These are phyloP conservation scores for Schrankia costaestrigalis DNA, from an alignment of 2,888 invertebrate species.

Conservation along the genomic window DNA sequence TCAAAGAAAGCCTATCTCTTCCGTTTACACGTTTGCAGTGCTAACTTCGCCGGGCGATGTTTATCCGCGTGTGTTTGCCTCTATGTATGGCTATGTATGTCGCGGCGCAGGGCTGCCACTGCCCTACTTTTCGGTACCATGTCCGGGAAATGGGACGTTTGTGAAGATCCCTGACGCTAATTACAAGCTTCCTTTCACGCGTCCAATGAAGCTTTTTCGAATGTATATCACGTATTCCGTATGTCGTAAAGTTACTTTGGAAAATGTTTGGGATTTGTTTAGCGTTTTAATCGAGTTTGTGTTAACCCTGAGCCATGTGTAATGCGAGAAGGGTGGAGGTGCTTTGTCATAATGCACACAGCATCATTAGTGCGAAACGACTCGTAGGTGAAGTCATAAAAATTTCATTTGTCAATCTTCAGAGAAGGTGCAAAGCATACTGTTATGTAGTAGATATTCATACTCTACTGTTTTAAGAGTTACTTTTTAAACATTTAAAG, in stretches of 20 bases:
- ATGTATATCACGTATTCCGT: constrained; percentile 35
- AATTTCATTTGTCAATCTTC: constrained; percentile 65
- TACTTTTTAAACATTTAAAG: too few relatives aligned
- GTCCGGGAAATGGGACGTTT: constrained; percentile 30
- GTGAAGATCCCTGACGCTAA: constrained; percentile 34
- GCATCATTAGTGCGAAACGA: constrained; percentile 55
- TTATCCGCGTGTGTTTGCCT: constrained; percentile 18
- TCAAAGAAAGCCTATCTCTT: constrained; percentile 75
- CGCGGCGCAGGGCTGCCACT: constrained; percentile 38
- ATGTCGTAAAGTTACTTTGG: constrained; percentile 24
- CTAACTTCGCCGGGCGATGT: constrained; percentile 44
- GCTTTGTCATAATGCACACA: constrained; percentile 41
- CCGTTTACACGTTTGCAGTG: constrained; percentile 72
- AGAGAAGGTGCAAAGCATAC: too few relatives aligned
- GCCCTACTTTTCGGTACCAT: constrained; percentile 31
- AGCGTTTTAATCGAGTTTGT: constrained; percentile 29
- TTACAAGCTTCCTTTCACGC: constrained; percentile 36
- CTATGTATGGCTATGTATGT: constrained; percentile 14
- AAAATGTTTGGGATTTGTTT: constrained; percentile 24
- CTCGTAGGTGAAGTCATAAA: constrained; percentile 57
- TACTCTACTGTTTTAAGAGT: too few relatives aligned
- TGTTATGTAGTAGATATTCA: too few relatives aligned
- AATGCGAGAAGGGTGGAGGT: constrained; percentile 22
- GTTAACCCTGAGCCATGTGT: constrained; percentile 23
- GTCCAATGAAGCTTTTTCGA: constrained; percentile 29